Conservation (phyloP, 2,113 vertebrate genomes). For the Aix galericulata region DNA sequence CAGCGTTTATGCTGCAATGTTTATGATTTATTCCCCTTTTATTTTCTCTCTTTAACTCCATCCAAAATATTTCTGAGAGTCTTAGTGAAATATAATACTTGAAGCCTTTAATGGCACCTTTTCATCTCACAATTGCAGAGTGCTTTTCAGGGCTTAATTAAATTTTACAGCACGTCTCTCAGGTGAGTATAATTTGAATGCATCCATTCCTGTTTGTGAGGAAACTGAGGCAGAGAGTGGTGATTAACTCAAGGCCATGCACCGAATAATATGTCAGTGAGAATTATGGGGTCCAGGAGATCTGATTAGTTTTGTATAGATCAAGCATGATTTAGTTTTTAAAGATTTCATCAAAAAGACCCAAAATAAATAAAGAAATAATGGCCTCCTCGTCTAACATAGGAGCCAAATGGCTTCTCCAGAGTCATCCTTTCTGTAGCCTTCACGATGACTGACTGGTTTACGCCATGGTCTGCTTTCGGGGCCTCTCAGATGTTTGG, state of each 20-base stretch:
- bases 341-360: background rate
- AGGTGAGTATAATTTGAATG: slow-evolving; percentile 57
- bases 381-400: background rate
- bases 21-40: slow-evolving; percentile 69
- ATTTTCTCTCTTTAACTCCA: slow-evolving; percentile 69
- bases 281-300: background rate
- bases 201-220: slow-evolving; percentile 48
- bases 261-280: slow-evolving; percentile 17
- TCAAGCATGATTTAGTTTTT: background rate
- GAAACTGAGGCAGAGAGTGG: slow-evolving; percentile 59
- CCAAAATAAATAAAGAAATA: background rate
- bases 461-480: background rate
- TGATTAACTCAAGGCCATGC: slow-evolving; percentile 8
- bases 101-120: slow-evolving; percentile 60
- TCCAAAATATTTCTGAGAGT: slow-evolving; percentile 66
- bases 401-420: background rate
- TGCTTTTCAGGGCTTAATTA: slow-evolving; percentile 67
- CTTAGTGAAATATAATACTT: slow-evolving; percentile 68
- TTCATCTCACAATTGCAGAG: slow-evolving; percentile 61
- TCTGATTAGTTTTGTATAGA: background rate
- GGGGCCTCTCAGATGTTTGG: background rate
- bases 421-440: background rate
- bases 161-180: slow-evolving; percentile 38
- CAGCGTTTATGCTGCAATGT: slow-evolving; percentile 55
- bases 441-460: background rate